These are phyloP conservation scores for Acleris emargana DNA, from an alignment of 2,888 invertebrate genomes.

Conservation along the genomic window DNA sequence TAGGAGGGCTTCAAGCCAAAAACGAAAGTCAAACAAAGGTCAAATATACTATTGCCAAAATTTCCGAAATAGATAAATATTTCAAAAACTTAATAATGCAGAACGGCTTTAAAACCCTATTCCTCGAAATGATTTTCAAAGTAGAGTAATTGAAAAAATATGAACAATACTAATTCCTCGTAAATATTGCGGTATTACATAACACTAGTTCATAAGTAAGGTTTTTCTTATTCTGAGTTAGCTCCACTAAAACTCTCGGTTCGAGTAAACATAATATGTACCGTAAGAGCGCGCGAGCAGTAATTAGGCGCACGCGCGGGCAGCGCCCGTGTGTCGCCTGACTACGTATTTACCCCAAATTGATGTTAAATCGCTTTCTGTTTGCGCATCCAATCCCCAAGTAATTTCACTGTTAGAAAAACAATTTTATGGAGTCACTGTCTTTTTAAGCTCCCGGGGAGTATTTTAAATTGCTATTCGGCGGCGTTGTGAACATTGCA, in stretches of 20 bases:
- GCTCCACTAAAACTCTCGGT: not conserved
- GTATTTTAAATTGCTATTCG: slow-evolving; percentile 45
- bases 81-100: too few relatives aligned
- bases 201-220: too few relatives aligned
- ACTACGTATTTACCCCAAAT: slow-evolving; percentile 50
- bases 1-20: too few relatives aligned
- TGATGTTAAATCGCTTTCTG: slow-evolving; percentile 74
- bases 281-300: slow-evolving; percentile 26
- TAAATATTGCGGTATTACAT: too few relatives aligned
- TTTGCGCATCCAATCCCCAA: slow-evolving; percentile 67
- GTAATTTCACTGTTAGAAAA: slow-evolving; percentile 66
- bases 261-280: slow-evolving; percentile 20
- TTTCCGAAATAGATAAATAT: too few relatives aligned
- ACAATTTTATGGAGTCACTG: slow-evolving; percentile 59
- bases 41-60: too few relatives aligned
- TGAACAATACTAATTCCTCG: too few relatives aligned
- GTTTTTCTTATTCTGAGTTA: too few relatives aligned
- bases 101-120: too few relatives aligned
- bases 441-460: slow-evolving; percentile 51
- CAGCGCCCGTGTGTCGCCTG: slow-evolving; percentile 26
- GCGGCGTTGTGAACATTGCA: slow-evolving; percentile 10
- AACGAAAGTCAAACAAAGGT: too few relatives aligned
- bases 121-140: too few relatives aligned
- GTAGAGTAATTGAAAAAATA: too few relatives aligned
- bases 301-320: slow-evolving; percentile 31